Conservation (phyloP, 2,888 invertebrate genomes). For the Stegophylla sp. region DNA sequence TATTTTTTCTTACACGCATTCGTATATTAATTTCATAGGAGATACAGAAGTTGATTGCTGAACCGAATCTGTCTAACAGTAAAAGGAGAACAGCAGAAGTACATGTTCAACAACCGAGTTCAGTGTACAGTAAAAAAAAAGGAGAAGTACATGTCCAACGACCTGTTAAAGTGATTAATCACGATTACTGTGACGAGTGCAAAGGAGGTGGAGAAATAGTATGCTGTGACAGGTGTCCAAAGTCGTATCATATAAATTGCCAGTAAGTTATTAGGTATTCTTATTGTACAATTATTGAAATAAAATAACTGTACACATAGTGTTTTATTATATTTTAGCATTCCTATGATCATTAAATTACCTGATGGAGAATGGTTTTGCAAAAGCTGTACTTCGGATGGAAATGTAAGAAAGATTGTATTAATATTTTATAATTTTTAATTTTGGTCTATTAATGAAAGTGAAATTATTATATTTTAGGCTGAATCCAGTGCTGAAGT, state of each 20-base stretch:
- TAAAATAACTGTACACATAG: not conserved
- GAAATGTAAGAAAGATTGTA: constrained; percentile 21
- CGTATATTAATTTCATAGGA: no score
- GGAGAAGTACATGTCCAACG: constrained; percentile 73
- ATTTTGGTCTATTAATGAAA: not conserved
- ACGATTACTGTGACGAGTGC: constrained; percentile 92
- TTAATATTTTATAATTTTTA: not conserved
- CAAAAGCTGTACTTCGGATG: not conserved
- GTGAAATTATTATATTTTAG: constrained; percentile 20
- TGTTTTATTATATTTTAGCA: constrained; percentile 22
- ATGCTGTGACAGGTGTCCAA: constrained; percentile 94
- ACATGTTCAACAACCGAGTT: constrained; percentile 77
- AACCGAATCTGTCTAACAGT: constrained; percentile 12
- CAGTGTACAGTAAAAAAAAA: no score
- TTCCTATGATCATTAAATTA: constrained; percentile 2
- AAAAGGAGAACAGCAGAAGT: constrained; percentile 64
- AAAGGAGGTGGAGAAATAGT: constrained; percentile 92
- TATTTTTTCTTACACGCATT: no score
- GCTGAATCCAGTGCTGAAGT: not conserved
- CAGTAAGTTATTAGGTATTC: constrained; percentile 71
- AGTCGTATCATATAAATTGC: constrained; percentile 94
- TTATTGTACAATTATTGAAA: not conserved
- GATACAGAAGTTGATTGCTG: constrained; percentile 32
- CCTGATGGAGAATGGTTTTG: constrained; percentile 30
- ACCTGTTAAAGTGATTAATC: constrained; percentile 88